Percentiles rank a stretch among this genome's conserved stretches.
Conservation (phyloP, 2,888 invertebrate species). For the Oscheius myriophilus region DNA sequence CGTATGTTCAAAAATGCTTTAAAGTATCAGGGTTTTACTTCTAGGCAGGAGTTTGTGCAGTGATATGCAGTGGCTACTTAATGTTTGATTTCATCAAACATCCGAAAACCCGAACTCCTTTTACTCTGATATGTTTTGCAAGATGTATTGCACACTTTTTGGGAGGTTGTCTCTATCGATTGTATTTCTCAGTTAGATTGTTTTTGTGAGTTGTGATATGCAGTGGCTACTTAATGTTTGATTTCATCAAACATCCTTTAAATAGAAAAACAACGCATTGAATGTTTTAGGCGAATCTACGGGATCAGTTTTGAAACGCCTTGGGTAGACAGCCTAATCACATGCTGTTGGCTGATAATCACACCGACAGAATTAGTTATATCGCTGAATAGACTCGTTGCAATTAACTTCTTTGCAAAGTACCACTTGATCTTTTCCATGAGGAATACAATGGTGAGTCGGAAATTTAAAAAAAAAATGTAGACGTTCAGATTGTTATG, state of each 20-base stretch:
- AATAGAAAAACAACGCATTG: background rate
- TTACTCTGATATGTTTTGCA: conserved; percentile 3
- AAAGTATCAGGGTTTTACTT: background rate
- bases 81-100: background rate
- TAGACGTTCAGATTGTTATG: conserved; percentile 2
- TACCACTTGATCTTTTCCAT: conserved; percentile 10
- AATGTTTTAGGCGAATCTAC: conserved; percentile 4
- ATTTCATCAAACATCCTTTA: too few relatives aligned
- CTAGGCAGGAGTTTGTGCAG: conserved; percentile 3
- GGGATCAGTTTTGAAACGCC: conserved; percentile 1
- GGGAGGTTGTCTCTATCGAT: background rate
- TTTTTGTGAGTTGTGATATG: conserved; percentile 1
- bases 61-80: background rate
- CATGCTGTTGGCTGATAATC: conserved; percentile 13
- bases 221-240: too few relatives aligned
- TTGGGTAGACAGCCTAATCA: conserved; percentile 5
- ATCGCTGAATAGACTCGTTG: conserved; percentile 9
- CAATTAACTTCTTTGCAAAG: conserved; percentile 3
- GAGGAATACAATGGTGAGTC: background rate
- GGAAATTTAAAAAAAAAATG: too few relatives aligned
- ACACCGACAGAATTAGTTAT: conserved; percentile 10
- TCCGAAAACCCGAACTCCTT: conserved; percentile 11
- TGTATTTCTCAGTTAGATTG: conserved; percentile 5
- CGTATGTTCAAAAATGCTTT: background rate
- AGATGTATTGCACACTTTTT: conserved; percentile 12